These are phyloP conservation scores for Amblyopsis rosae DNA, from an alignment of 2,113 vertebrate genomes.

Conservation along the genomic window DNA sequence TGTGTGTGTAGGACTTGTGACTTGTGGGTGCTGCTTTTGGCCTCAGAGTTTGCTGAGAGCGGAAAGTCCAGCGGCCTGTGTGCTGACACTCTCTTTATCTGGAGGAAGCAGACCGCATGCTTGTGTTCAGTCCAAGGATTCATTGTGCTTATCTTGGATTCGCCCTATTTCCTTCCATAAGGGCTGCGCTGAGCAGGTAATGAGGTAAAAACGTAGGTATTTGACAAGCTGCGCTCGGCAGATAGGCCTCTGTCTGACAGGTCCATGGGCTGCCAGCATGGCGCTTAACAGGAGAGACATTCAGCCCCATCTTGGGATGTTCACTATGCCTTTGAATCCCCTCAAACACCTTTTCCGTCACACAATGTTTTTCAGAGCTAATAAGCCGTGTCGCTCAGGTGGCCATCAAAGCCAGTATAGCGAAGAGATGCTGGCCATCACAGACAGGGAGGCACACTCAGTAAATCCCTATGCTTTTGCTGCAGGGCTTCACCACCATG, in stretches of 20 bases:
- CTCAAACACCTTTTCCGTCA: constrained; percentile 27
- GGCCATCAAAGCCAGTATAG: constrained; percentile 53
- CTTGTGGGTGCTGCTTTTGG: constrained; percentile 42
- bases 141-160: constrained; percentile 70
- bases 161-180: constrained; percentile 67
- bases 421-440: constrained; percentile 50
- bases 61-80: constrained; percentile 59
- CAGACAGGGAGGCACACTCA: constrained; percentile 28
- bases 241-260: constrained; percentile 56
- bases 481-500: constrained; percentile 40
- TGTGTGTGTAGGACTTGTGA: too few species aligned
- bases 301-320: constrained; percentile 42
- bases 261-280: constrained; percentile 25
- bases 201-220: constrained; percentile 68
- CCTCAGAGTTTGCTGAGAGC: constrained; percentile 44
- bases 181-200: constrained; percentile 60
- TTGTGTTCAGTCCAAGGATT: constrained; percentile 63
- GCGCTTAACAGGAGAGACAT: constrained; percentile 40
- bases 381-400: constrained; percentile 59
- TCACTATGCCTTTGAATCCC: constrained; percentile 34
- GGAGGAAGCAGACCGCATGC: constrained; percentile 74
- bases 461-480: constrained; percentile 53
- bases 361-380: constrained; percentile 56
- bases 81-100: constrained; percentile 69
- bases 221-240: constrained; percentile 64